phyloP scores from a whole-genome alignment of 2,888 invertebrate genomes.

The Psylliodes chrysocephalus region DNA sequence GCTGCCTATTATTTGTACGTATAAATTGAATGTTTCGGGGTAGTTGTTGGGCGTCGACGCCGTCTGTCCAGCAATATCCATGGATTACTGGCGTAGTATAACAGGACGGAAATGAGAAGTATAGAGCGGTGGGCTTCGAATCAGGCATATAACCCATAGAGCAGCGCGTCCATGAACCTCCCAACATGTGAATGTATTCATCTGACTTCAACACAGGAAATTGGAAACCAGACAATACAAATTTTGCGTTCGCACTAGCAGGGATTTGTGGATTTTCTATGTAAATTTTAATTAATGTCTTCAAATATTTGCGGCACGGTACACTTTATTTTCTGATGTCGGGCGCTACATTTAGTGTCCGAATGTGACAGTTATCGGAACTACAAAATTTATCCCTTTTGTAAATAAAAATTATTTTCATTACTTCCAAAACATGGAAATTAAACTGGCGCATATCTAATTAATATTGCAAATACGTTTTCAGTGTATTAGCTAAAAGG shows the following conservation, averaged over 20 bases:
- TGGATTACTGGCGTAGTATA: constrained; percentile 52
- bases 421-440: not conserved
- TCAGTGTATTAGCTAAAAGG: no score
- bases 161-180: constrained; percentile 29
- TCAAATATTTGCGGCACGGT: constrained; percentile 45
- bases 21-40: no score
- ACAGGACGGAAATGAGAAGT: constrained; percentile 59
- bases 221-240: constrained; percentile 61
- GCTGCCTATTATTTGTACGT: no score
- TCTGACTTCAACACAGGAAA: constrained; percentile 57
- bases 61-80: constrained; percentile 16
- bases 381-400: not conserved
- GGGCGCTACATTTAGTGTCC: not conserved
- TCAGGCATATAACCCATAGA: constrained; percentile 35
- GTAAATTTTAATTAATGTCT: constrained; percentile 50
- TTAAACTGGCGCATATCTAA: not conserved
- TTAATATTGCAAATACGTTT: not conserved
- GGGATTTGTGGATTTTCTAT: constrained; percentile 50
- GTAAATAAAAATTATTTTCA: not conserved
- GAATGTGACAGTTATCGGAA: not conserved
- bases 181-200: constrained; percentile 47
- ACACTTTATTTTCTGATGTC: constrained; percentile 32
- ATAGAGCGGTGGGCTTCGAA: constrained; percentile 34
- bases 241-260: constrained; percentile 46
- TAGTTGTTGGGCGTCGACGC: no score